phyloP scores from a whole-genome alignment of 2,888 invertebrate genomes.

The Lasioglossum marginatum region DNA sequence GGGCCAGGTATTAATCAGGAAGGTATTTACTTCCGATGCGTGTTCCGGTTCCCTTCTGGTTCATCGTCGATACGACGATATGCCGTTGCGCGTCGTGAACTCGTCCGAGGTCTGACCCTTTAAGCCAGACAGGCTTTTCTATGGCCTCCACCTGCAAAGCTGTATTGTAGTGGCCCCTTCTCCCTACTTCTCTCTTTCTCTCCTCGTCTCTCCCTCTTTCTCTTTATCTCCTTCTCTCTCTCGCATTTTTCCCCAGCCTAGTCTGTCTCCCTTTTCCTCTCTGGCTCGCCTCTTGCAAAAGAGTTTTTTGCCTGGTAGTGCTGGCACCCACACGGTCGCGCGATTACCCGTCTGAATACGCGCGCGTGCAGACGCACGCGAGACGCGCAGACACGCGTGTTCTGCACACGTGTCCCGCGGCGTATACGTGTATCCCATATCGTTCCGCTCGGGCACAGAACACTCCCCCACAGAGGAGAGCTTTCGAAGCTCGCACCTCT shows the following conservation, averaged over 20 bases:
- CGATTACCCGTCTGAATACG: conserved; percentile 39
- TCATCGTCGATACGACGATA: conserved; percentile 47
- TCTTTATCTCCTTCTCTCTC: conserved; percentile 21
- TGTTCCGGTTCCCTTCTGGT: conserved; percentile 1
- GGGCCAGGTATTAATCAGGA: conserved; percentile 44
- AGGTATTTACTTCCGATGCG: conserved; percentile 44
- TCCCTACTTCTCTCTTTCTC: not conserved
- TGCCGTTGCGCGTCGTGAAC: conserved; percentile 54
- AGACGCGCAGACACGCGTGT: conserved; percentile 13
- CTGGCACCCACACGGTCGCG: conserved; percentile 64
- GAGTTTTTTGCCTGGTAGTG: conserved; percentile 71
- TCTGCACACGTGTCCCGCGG: conserved; percentile 23
- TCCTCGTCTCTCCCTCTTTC: not conserved
- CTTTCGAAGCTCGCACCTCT: conserved; percentile 75
- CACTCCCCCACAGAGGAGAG: conserved; percentile 56
- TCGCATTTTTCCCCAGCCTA: not conserved
- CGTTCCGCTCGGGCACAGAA: conserved; percentile 62
- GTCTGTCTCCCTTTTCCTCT: conserved; percentile 13
- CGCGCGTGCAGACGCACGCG: conserved; percentile 33
- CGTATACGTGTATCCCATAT: conserved; percentile 65
- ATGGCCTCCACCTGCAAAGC: conserved; percentile 79
- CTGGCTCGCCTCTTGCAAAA: conserved; percentile 69
- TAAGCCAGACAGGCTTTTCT: conserved; percentile 83
- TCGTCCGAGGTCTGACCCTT: conserved; percentile 80
- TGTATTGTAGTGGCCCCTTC: conserved; percentile 66